phyloP scores from a whole-genome alignment of 2,797 vertebrate genomes.

The Microchirus variegatus region DNA sequence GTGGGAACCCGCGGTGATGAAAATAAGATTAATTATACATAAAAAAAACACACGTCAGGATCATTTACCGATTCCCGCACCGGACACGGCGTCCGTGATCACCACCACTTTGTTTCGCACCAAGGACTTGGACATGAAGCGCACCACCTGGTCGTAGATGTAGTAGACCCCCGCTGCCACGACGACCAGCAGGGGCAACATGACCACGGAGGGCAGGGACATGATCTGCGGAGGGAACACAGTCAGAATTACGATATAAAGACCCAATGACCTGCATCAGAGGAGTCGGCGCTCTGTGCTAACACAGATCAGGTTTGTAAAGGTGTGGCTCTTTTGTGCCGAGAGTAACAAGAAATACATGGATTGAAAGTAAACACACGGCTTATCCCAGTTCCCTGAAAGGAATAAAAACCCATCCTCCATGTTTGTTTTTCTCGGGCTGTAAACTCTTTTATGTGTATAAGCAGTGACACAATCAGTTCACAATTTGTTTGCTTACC shows the following conservation, averaged over 20 bases:
- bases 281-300: background rate
- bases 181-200: constrained; percentile 88
- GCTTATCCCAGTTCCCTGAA: constrained; percentile 1
- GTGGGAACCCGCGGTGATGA: background rate
- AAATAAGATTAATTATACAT: background rate
- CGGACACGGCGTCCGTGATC: constrained; percentile 93
- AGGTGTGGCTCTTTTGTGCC: constrained; percentile 2
- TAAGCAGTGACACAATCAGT: constrained; percentile 1
- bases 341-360: constrained; percentile 1
- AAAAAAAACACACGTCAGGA: background rate
- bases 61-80: constrained; percentile 89
- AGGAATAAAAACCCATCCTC: background rate
- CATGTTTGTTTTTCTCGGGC: background rate
- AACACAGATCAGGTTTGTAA: constrained; percentile 2
- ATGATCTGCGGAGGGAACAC: constrained; percentile 76
- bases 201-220: constrained; percentile 82
- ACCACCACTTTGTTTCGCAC: constrained; percentile 96
- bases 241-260: background rate
- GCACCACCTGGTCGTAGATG: constrained; percentile 89
- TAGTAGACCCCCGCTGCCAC: constrained; percentile 89
- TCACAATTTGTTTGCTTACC: too few species aligned
- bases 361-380: background rate
- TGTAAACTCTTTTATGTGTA: background rate
- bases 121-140: constrained; percentile 89
- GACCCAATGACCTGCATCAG: constrained; percentile 25